A percentile compares a stretch with the other conserved stretches of the same genome.
Conservation (phyloP, 2,797 vertebrate species). For the Graptemys geographica region DNA sequence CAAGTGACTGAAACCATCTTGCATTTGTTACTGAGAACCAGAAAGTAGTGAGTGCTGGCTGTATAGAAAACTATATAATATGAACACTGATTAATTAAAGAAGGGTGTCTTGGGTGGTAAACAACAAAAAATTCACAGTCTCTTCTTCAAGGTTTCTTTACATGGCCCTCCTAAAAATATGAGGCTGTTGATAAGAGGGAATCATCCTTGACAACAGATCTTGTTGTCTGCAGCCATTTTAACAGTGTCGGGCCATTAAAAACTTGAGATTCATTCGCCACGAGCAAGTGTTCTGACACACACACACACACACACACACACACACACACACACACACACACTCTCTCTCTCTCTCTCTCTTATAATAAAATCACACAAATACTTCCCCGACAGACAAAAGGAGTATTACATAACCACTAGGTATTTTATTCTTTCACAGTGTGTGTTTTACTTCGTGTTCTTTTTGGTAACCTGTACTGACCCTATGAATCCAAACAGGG, state of each 20-base stretch:
- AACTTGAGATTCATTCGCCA: constrained; percentile 16
- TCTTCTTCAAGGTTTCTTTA: background rate
- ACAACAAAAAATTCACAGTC: background rate
- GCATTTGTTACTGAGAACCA: background rate
- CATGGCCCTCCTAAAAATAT: background rate
- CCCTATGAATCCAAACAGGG: constrained; percentile 29
- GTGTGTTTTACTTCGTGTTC: constrained; percentile 1
- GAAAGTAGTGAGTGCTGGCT: constrained; percentile 55
- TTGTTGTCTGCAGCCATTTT: constrained; percentile 37
- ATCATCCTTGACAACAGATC: constrained; percentile 47
- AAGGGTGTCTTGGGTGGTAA: too few relatives aligned
- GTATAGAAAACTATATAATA: constrained; percentile 48
- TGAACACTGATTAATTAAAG: constrained; percentile 5
- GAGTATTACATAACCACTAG: constrained; percentile 3
- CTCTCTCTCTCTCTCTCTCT: too few relatives aligned
- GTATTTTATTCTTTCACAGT: constrained; percentile 20
- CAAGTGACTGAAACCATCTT: constrained; percentile 28
- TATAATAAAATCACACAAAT: constrained; percentile 1
- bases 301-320: background rate
- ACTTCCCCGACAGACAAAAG: constrained; percentile 14
- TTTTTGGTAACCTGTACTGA: constrained; percentile 4
- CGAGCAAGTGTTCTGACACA: background rate
- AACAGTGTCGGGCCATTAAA: constrained; percentile 3
- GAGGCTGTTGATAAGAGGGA: background rate
- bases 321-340: too few relatives aligned